phyloP scores from a whole-genome alignment of 2,888 invertebrate species.

The Thyatira batis region DNA sequence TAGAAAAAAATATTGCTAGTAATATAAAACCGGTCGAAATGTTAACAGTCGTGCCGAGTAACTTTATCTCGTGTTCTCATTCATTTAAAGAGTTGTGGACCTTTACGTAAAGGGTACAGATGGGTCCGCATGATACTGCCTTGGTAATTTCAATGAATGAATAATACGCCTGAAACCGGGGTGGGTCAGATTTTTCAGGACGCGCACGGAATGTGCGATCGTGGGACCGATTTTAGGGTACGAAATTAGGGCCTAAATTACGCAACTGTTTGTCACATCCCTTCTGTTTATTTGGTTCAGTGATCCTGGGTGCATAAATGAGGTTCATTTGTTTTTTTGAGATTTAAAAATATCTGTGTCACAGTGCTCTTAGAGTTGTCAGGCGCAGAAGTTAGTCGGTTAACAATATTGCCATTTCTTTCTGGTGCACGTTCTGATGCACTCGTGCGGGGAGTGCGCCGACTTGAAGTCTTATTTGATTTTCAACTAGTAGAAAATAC shows the following conservation, averaged over 20 bases:
- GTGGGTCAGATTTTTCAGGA: background rate
- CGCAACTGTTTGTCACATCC: background rate
- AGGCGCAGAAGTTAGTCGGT: too few relatives aligned
- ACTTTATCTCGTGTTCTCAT: background rate
- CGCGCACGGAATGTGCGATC: background rate
- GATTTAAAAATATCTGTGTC: too few relatives aligned
- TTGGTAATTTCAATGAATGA: constrained; percentile 35
- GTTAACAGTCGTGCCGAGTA: background rate
- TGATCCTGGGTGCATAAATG: too few relatives aligned
- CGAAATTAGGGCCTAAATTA: background rate
- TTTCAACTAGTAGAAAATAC: too few relatives aligned
- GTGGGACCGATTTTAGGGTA: background rate
- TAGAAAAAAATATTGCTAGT: too few relatives aligned
- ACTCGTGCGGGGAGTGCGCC: too few relatives aligned
- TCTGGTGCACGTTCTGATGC: too few relatives aligned
- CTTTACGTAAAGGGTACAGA: constrained; percentile 23
- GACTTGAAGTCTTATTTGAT: too few relatives aligned
- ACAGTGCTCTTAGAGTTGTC: too few relatives aligned
- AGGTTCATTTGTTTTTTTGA: background rate
- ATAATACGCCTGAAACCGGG: constrained; percentile 7
- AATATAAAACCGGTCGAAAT: background rate
- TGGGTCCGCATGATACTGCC: constrained; percentile 24
- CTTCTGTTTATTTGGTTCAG: background rate
- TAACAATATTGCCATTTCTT: too few relatives aligned
- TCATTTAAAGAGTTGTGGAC: background rate